Evolutionary conservation across 2,888 invertebrate genomes (phyloP).

Genomic region (Orchestes rusci): DNA sequence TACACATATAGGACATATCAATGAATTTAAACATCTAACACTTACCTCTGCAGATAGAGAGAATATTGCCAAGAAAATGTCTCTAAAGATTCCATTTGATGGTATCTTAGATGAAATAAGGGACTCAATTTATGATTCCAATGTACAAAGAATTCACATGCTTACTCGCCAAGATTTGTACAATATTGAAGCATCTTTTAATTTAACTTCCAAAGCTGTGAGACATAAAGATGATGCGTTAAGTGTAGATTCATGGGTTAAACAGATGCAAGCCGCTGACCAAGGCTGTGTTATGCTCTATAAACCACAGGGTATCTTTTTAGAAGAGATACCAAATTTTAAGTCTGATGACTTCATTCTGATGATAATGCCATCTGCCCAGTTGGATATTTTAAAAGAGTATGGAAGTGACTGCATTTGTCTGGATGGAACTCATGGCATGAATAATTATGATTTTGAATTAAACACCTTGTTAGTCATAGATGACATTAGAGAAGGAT

Average conservation of each 20-base stretch:
- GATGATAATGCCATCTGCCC: slow-evolving; percentile 29
- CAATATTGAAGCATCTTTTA: slow-evolving; percentile 23
- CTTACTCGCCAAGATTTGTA: slow-evolving; percentile 21
- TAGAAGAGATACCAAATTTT: slow-evolving; percentile 21
- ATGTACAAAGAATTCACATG: slow-evolving; percentile 15
- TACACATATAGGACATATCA: slow-evolving; percentile 1
- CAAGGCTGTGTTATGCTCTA: slow-evolving; percentile 22
- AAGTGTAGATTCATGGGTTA: slow-evolving; percentile 5
- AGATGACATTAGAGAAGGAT: slow-evolving; percentile 3
- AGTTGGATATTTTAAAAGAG: slow-evolving; percentile 27
- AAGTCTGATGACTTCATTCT: slow-evolving; percentile 30
- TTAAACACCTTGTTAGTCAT: slow-evolving; percentile 5
- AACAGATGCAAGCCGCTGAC: slow-evolving; percentile 6
- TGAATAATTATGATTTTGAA: slow-evolving; percentile 4
- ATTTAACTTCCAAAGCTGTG: slow-evolving; percentile 10
- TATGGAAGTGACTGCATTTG: slow-evolving; percentile 29
- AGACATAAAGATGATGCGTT: slow-evolving; percentile 16
- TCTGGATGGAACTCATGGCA: slow-evolving; percentile 28
- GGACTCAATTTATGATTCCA: slow-evolving; percentile 9
- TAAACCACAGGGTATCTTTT: slow-evolving; percentile 22
- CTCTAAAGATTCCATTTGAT: slow-evolving; percentile 21
- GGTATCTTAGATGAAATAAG: slow-evolving; percentile 20
- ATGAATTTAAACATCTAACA: slow-evolving; percentile 4
- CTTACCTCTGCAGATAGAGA: slow-evolving; percentile 2
- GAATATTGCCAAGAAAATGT: background rate